phyloP scores from a whole-genome alignment of 2,888 invertebrate species.

The Coleophora deauratella region DNA sequence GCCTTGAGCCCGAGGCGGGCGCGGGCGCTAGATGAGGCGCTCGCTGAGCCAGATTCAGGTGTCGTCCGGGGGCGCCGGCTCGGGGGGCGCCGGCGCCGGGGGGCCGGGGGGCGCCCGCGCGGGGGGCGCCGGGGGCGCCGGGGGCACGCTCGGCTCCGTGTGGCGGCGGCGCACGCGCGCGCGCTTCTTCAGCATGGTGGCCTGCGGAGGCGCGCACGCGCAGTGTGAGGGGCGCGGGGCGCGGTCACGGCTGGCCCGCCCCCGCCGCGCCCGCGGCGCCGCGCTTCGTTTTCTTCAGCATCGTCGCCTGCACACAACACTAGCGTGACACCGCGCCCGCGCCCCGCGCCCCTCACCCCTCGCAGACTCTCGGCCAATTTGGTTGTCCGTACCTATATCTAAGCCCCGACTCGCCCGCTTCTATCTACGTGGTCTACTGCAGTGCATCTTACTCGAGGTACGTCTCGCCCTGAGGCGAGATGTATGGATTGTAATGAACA shows the following conservation, averaged over 20 bases:
- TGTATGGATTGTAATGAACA: too few species aligned
- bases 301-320: slow-evolving; percentile 90
- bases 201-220: slow-evolving; percentile 77
- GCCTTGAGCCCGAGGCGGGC: slow-evolving; percentile 65
- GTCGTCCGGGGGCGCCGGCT: slow-evolving; percentile 63
- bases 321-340: slow-evolving; percentile 20
- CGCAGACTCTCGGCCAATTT: slow-evolving; percentile 6
- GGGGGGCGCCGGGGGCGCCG: slow-evolving; percentile 44
- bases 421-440: background rate
- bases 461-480: slow-evolving; percentile 4
- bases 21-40: slow-evolving; percentile 77
- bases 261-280: slow-evolving; percentile 82
- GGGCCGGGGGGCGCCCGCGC: slow-evolving; percentile 43
- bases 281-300: slow-evolving; percentile 99
- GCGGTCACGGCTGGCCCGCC: slow-evolving; percentile 56
- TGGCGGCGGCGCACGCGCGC: slow-evolving; percentile 72
- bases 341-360: slow-evolving; percentile 26
- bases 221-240: slow-evolving; percentile 24
- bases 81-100: slow-evolving; percentile 50
- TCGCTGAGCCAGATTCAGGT: slow-evolving; percentile 83
- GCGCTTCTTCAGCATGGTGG: slow-evolving; percentile 99
- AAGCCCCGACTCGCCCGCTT: background rate
- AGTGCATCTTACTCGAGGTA: slow-evolving; percentile 6
- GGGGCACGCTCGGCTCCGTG: slow-evolving; percentile 46
- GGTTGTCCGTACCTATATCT: slow-evolving; percentile 12